phyloP scores from a whole-genome alignment of 2,888 invertebrate species.

The Drosophila buzzatii region DNA sequence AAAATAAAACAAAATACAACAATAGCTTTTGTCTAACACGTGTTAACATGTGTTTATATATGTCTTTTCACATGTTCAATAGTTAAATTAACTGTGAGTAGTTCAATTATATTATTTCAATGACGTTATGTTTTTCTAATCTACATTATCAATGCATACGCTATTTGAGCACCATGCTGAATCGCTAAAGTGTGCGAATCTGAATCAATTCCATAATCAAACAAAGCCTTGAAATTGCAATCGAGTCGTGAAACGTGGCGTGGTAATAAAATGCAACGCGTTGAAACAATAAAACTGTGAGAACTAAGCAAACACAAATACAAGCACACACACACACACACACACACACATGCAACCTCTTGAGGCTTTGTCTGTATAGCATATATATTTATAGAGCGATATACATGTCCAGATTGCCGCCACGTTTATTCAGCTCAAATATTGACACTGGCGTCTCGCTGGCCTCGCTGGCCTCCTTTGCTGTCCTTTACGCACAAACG shows the following conservation, averaged over 20 bases:
- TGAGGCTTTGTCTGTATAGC: constrained; percentile 19
- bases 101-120: neutral
- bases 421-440: constrained; percentile 54
- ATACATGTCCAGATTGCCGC: constrained; percentile 63
- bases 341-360: constrained; percentile 12
- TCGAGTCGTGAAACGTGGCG: constrained; percentile 9
- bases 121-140: neutral
- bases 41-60: neutral
- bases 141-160: neutral
- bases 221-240: constrained; percentile 24
- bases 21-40: neutral
- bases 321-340: neutral
- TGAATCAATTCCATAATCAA: constrained; percentile 12
- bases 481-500: constrained; percentile 70
- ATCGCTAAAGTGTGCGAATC: constrained; percentile 4
- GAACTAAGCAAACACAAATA: constrained; percentile 54
- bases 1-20: neutral
- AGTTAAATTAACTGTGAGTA: neutral
- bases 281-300: constrained; percentile 61
- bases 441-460: constrained; percentile 57
- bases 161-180: neutral
- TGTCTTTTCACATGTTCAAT: neutral
- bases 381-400: constrained; percentile 7
- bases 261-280: constrained; percentile 50
- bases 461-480: constrained; percentile 12